Evolutionary conservation across 2,113 vertebrate genomes (phyloP).

Genomic region (Ranitomeya imitator): DNA sequence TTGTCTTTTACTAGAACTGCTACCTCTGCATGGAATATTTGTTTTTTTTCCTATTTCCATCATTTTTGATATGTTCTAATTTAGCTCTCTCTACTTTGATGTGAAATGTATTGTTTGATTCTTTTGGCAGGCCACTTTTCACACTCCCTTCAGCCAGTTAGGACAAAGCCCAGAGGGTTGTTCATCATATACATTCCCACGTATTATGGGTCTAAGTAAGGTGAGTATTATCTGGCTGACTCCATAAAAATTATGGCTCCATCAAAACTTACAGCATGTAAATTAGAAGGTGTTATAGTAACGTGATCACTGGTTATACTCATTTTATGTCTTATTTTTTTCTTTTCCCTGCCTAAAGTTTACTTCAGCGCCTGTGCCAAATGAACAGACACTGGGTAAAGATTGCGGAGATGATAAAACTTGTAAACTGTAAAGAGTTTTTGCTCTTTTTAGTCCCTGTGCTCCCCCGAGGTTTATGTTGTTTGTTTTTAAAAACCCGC

Average conservation of each 20-base stretch:
- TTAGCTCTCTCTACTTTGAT: background rate
- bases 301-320: background rate
- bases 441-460: no score
- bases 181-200: slow-evolving; percentile 84
- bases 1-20: no score
- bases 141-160: slow-evolving; percentile 79
- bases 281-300: background rate
- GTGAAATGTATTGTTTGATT: background rate
- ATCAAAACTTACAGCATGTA: background rate
- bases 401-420: background rate
- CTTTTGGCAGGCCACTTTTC: slow-evolving; percentile 79
- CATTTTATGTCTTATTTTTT: background rate
- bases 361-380: background rate
- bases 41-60: background rate
- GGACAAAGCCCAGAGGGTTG: slow-evolving; percentile 84
- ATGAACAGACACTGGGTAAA: background rate
- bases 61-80: background rate
- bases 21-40: no score
- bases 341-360: background rate
- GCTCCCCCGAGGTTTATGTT: no score
- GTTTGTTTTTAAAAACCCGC: no score
- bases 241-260: background rate
- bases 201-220: slow-evolving; percentile 84
- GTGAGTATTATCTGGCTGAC: slow-evolving; percentile 63
- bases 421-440: background rate